Base-by-base conservation (phyloP, 2,888 invertebrate genomes). In the Melieria crassipennis region DNA sequence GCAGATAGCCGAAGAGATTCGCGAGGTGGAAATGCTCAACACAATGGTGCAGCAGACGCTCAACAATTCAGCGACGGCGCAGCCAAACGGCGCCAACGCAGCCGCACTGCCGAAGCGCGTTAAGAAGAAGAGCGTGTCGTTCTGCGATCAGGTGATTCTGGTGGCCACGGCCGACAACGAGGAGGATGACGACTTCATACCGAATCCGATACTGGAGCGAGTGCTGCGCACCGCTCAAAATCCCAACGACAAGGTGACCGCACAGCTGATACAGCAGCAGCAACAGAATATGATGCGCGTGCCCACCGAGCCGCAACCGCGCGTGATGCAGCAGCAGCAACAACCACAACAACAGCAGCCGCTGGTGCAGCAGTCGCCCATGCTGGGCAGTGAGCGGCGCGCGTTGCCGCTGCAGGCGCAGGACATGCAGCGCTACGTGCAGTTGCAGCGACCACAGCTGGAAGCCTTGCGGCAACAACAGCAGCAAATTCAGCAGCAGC, bases 111-210 rank as follows among this genome's bases (percentile, higher is more conserved):
- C 90, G 75, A 89, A 90, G 65, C 89, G 92, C 72, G 90, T 91
- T 0, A 95, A 95, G 83, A 96, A 96, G 89, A 97, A 97, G 86
- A 95, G 95, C 71, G 97, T 97, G 5, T 96, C 97, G 0, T 97
- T 97, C 86, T 97, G 96, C 82, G 97, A 97, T 84, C 95, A 97
- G 87, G 96, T 97, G 0, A 96, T 96, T 74, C 87, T 97, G 70
- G 96, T 97, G 10, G 96, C 97, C 5, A 96, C 96, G 1, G 95
- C 96, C 0, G 96, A 97, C 80, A 96, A 96, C 79, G 94, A 96
- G 81, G 95, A 95, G 86, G 94, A 94, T 74, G 95, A 95, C 75
- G 93, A 93, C 78, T 95, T 95, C 81, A 95, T 96, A 80, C 95
- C 96, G 0, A 96, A 96, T 87, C 96, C 96, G 0, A 95, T 96